Evolutionary conservation across 1,140 invertebrate species (phyloP).

Genomic region (Zeugodacus cucurbitae): DNA sequence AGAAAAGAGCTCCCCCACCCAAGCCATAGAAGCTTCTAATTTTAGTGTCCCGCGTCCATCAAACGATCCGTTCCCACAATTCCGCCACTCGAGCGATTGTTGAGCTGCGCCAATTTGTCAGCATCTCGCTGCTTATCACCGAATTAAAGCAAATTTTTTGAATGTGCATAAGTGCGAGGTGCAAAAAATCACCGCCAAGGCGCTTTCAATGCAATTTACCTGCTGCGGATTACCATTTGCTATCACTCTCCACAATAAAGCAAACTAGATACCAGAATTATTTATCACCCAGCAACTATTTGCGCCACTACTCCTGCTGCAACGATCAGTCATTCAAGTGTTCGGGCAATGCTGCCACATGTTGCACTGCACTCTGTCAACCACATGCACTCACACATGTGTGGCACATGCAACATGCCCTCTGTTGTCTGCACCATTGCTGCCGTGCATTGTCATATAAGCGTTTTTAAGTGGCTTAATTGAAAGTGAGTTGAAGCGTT

Average conservation of each 20-base stretch:
- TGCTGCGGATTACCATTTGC: not conserved
- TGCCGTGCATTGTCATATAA: constrained; percentile 3
- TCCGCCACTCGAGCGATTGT: not conserved
- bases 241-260: too few relatives aligned
- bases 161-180: not conserved
- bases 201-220: not conserved
- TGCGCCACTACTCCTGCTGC: too few relatives aligned
- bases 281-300: not conserved
- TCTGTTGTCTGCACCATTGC: not conserved
- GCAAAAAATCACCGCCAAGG: not conserved
- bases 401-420: too few relatives aligned
- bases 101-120: not conserved
- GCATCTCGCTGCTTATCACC: too few relatives aligned
- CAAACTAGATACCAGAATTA: too few relatives aligned
- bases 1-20: not conserved
- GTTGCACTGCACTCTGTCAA: not conserved
- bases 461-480: constrained; percentile 34
- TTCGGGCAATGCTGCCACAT: not conserved
- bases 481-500: constrained; percentile 10
- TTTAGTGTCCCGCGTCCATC: not conserved
- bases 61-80: not conserved
- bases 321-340: not conserved
- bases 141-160: not conserved
- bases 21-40: not conserved
- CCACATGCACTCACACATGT: not conserved